Evolutionary conservation across 2,888 invertebrate species (phyloP).

Genomic region (Phyllotreta striolata): DNA sequence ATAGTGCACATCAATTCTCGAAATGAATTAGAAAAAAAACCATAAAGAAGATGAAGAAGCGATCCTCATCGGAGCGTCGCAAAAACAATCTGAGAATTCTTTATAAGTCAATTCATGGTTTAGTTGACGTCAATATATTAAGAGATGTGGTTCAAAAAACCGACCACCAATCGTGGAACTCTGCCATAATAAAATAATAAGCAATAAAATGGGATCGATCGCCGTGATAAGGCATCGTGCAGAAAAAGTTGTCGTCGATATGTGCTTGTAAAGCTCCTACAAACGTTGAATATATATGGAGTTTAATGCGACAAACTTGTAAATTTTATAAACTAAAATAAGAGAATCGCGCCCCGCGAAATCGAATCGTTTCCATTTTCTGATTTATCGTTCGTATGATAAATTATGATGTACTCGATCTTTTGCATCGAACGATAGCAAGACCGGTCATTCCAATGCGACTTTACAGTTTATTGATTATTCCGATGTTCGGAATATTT

Average conservation of each 20-base stretch:
- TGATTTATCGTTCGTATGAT: conserved; percentile 46
- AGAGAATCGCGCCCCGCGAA: conserved; percentile 36
- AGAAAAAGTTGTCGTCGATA: conserved; percentile 46
- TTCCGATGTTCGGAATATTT: conserved; percentile 22
- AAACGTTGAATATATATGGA: conserved; percentile 46
- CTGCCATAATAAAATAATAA: conserved; percentile 52
- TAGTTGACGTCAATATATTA: conserved; percentile 41
- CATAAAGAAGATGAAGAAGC: conserved; percentile 21
- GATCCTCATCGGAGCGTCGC: conserved; percentile 19
- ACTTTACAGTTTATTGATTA: conserved; percentile 26
- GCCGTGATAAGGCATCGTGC: conserved; percentile 46
- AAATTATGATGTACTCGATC: conserved; percentile 48
- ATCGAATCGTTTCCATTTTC: conserved; percentile 41
- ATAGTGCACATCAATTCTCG: conserved; percentile 32
- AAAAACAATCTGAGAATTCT: conserved; percentile 39
- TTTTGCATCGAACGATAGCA: conserved; percentile 41
- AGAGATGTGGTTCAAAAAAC: conserved; percentile 35
- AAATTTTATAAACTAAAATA: conserved; percentile 40
- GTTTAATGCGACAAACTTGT: conserved; percentile 41
- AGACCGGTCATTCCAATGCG: conserved; percentile 33
- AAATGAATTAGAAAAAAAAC: conserved; percentile 31
- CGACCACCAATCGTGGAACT: conserved; percentile 49
- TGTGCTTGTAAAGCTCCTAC: conserved; percentile 49
- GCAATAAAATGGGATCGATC: conserved; percentile 47
- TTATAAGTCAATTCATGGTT: conserved; percentile 42